These are phyloP conservation scores for Mirounga angustirostris DNA, from an alignment of 2,113 vertebrate genomes.

Conservation along the genomic window DNA sequence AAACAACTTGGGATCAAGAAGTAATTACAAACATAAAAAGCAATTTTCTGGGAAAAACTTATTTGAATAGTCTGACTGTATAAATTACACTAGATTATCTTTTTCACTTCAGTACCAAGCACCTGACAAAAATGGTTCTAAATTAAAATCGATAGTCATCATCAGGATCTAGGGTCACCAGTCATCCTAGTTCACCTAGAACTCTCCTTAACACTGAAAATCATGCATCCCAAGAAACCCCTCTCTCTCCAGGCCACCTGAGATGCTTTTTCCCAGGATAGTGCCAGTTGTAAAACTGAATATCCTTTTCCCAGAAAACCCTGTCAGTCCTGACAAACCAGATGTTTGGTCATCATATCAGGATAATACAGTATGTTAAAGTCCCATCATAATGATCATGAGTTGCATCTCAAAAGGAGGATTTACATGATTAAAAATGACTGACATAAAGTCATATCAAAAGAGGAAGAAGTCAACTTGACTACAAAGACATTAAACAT, in stretches of 20 bases:
- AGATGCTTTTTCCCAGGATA: background rate
- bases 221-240: background rate
- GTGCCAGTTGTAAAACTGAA: background rate
- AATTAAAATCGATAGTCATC: background rate
- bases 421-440: background rate
- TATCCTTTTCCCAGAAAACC: background rate
- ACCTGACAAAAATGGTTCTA: background rate
- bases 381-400: background rate
- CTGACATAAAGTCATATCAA: conserved; percentile 11
- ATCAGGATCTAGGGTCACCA: background rate
- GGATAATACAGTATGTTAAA: background rate
- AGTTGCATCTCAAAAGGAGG: background rate
- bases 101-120: background rate
- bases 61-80: background rate
- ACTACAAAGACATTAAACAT: background rate
- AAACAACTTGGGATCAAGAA: background rate
- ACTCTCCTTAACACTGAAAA: background rate
- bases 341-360: background rate
- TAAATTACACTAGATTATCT: background rate
- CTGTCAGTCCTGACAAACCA: background rate
- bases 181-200: background rate
- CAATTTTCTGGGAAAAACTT: background rate
- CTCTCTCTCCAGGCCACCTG: background rate
- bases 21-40: conserved; percentile 23
- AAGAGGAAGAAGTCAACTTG: background rate